Evolutionary conservation across 2,888 invertebrate species (phyloP).

Genomic region (Caenorhabditis plicata): DNA sequence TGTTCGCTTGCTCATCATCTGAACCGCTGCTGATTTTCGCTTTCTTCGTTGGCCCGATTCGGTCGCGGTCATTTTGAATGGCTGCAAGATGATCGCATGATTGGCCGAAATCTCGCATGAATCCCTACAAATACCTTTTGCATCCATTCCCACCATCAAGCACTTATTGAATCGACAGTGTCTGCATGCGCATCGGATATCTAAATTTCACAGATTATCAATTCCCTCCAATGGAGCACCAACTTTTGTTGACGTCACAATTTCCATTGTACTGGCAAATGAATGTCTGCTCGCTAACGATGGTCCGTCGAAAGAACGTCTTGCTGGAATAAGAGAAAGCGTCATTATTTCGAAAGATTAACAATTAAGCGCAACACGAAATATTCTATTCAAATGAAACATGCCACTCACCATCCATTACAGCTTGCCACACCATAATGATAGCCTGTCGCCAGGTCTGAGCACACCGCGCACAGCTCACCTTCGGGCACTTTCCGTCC

Average conservation of each 20-base stretch:
- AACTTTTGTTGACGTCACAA: constrained; percentile 65
- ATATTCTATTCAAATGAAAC: not conserved
- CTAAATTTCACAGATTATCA: constrained; percentile 29
- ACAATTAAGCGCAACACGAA: not conserved
- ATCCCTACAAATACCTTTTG: constrained; percentile 56
- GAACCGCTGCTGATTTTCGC: constrained; percentile 49
- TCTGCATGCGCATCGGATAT: constrained; percentile 62
- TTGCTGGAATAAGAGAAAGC: constrained; percentile 49
- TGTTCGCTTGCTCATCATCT: constrained; percentile 48
- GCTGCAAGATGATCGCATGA: constrained; percentile 54
- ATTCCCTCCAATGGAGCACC: not conserved
- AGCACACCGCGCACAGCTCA: constrained; percentile 64
- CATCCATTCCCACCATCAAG: constrained; percentile 64
- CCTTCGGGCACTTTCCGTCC: constrained; percentile 57
- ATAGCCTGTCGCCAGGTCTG: constrained; percentile 63
- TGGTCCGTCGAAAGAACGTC: constrained; percentile 64
- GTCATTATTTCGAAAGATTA: not conserved
- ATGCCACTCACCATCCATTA: constrained; percentile 57
- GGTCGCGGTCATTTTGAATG: constrained; percentile 64
- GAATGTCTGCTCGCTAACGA: constrained; percentile 64
- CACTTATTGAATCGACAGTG: constrained; percentile 65
- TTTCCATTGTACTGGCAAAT: constrained; percentile 65
- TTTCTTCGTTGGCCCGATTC: constrained; percentile 64
- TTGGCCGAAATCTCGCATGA: no score
- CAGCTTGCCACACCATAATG: constrained; percentile 62